Evolutionary conservation across 2,113 vertebrate species (phyloP).

Genomic region (Acrocephalus kingi): DNA sequence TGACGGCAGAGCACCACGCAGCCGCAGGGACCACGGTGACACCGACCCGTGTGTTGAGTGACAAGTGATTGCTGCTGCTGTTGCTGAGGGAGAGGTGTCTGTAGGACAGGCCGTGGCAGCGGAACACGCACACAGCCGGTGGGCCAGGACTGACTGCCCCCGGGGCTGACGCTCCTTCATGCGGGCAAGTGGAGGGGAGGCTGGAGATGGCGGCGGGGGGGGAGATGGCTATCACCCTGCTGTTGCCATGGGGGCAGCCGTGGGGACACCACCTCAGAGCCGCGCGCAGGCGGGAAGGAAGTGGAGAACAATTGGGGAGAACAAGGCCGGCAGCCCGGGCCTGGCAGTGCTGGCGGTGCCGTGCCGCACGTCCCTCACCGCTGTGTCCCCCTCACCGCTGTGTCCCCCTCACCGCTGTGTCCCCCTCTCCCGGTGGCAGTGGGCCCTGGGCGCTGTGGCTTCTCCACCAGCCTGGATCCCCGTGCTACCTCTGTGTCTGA

Average conservation of each 20-base stretch:
- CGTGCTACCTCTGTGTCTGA: rapidly evolving
- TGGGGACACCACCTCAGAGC: background rate
- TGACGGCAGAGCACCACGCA: rapidly evolving
- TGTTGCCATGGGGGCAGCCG: slow-evolving; percentile 35
- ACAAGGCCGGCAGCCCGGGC: background rate
- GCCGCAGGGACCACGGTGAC: background rate
- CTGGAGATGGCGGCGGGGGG: background rate
- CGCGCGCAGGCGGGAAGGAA: slow-evolving; percentile 48
- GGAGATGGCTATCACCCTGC: background rate
- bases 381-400: background rate
- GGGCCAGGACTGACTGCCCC: rapidly evolving
- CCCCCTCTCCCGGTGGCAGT: background rate
- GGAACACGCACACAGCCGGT: rapidly evolving
- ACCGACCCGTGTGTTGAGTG: rapidly evolving
- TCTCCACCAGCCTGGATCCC: background rate
- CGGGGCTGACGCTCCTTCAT: rapidly evolving
- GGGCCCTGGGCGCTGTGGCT: background rate
- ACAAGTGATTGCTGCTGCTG: background rate
- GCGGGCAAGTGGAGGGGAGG: background rate
- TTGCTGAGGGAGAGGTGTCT: background rate
- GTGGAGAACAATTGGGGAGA: slow-evolving; percentile 59
- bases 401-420: rapidly evolving
- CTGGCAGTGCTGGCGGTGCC: background rate
- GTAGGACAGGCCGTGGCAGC: background rate
- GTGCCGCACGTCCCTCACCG: background rate